Evolutionary conservation across 1,140 invertebrate species (phyloP).

Genomic region (Hylyphantes graminicola): DNA sequence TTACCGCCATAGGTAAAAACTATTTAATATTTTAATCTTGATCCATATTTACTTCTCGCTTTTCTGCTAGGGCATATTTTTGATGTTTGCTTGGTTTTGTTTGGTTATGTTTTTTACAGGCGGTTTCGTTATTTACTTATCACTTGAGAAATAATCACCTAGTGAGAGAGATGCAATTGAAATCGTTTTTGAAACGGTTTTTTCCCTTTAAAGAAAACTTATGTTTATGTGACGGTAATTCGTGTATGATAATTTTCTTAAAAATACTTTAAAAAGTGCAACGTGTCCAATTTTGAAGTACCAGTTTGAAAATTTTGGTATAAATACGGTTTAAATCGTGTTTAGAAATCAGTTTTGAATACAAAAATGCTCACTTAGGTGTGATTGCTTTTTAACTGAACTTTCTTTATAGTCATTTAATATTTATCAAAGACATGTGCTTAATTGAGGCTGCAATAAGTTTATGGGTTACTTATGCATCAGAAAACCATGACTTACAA

Average conservation of each 20-base stretch:
- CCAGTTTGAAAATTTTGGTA: too few species aligned
- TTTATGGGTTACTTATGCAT: too few species aligned
- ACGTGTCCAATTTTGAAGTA: conserved; percentile 12
- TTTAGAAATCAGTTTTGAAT: too few species aligned
- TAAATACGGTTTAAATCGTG: too few species aligned
- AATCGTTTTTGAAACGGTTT: conserved; percentile 9
- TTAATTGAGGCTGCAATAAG: too few species aligned
- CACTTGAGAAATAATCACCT: conserved; percentile 29
- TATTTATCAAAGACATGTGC: too few species aligned
- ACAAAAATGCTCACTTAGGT: too few species aligned
- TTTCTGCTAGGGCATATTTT: conserved; percentile 14
- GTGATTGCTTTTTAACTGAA: too few species aligned
- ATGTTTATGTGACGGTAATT: too few species aligned
- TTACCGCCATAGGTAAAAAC: background rate
- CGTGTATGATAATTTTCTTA: background rate
- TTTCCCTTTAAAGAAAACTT: background rate
- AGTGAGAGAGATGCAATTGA: conserved; percentile 9
- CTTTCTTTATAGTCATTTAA: too few species aligned
- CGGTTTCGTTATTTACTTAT: conserved; percentile 30
- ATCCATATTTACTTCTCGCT: conserved; percentile 26
- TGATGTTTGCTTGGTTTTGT: conserved; percentile 10
- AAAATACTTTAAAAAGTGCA: background rate
- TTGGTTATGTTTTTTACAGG: conserved; percentile 17
- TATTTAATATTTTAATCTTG: conserved; percentile 50
- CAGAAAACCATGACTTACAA: too few species aligned